A percentile compares a stretch with the other conserved stretches of the same genome.
Conservation (phyloP, 2,888 invertebrate genomes). For the Phortica okadai region DNA sequence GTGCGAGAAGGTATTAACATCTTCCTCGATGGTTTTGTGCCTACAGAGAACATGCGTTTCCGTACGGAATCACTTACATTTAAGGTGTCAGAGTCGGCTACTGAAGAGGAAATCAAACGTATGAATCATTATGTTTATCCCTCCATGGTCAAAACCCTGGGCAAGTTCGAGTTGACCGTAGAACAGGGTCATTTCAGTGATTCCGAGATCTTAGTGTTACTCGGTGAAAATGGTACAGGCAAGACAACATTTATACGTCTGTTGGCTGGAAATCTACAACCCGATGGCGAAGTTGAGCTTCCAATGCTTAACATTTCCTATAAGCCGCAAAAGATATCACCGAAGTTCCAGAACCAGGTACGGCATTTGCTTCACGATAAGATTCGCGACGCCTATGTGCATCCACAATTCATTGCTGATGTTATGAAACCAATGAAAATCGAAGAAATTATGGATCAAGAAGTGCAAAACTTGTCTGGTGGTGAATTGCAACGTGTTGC, state of each 20-base stretch:
- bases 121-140: slow-evolving; percentile 98
- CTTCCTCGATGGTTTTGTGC: slow-evolving; percentile 99
- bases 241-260: slow-evolving; percentile 99
- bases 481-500: slow-evolving; percentile 99
- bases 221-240: slow-evolving; percentile 99
- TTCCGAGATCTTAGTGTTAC: slow-evolving; percentile 97
- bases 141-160: slow-evolving; percentile 90
- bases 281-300: slow-evolving; percentile 83
- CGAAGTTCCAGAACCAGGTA: slow-evolving; percentile 95
- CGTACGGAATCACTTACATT: slow-evolving; percentile 97
- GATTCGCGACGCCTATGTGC: slow-evolving; percentile 97
- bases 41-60: slow-evolving; percentile 99
- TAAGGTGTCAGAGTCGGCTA: slow-evolving; percentile 98
- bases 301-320: slow-evolving; percentile 98
- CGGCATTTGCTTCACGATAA: slow-evolving; percentile 95
- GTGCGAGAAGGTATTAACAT: slow-evolving; percentile 99
- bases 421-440: slow-evolving; percentile 99
- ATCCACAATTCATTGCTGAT: slow-evolving; percentile 98
- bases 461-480: slow-evolving; percentile 98
- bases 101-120: slow-evolving; percentile 97
- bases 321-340: slow-evolving; percentile 99
- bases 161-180: slow-evolving; percentile 85
- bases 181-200: slow-evolving; percentile 97
- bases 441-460: slow-evolving; percentile 98
- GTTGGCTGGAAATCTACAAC: slow-evolving; percentile 96